Percentiles rank a stretch among this genome's conserved stretches.
phyloP scores from a whole-genome alignment of 1,140 invertebrate species.

The Neuroterus valhalla region DNA sequence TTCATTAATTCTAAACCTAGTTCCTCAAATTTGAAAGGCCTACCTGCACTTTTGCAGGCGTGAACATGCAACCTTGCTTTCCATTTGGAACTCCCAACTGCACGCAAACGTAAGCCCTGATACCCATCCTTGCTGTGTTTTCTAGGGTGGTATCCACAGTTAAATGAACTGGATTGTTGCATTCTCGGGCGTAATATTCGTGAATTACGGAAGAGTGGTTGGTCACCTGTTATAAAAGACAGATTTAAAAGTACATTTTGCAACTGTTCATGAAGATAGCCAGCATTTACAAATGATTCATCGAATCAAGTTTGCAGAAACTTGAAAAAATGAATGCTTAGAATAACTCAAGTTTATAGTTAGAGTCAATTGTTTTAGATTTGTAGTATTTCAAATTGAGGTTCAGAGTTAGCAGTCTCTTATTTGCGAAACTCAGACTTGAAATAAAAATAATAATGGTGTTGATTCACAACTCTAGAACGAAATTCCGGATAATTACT shows the following conservation, averaged over 20 bases:
- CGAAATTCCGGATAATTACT: no score
- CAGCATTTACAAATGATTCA: no score
- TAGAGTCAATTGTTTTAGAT: no score
- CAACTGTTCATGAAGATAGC: not conserved
- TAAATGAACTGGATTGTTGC: slow-evolving; percentile 94
- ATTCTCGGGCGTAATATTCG: slow-evolving; percentile 96
- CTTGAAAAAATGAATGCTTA: no score
- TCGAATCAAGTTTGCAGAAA: no score
- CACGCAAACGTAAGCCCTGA: slow-evolving; percentile 91
- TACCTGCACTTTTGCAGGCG: slow-evolving; percentile 88
- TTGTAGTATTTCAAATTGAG: slow-evolving; percentile 2
- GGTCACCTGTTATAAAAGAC: slow-evolving; percentile 80
- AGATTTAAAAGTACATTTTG: not conserved
- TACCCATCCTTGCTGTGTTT: slow-evolving; percentile 86
- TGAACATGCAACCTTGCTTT: slow-evolving; percentile 97
- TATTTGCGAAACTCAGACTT: not conserved
- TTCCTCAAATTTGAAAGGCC: no score
- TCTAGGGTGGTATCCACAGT: slow-evolving; percentile 93
- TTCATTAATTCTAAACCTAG: no score
- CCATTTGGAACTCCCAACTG: slow-evolving; percentile 86
- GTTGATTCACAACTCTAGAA: not conserved
- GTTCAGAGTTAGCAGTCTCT: no score
- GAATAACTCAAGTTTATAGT: no score
- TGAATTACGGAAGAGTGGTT: slow-evolving; percentile 98
- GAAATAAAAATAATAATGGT: not conserved